phyloP scores from a whole-genome alignment of 2,113 vertebrate genomes.

The Colinus virginianus region DNA sequence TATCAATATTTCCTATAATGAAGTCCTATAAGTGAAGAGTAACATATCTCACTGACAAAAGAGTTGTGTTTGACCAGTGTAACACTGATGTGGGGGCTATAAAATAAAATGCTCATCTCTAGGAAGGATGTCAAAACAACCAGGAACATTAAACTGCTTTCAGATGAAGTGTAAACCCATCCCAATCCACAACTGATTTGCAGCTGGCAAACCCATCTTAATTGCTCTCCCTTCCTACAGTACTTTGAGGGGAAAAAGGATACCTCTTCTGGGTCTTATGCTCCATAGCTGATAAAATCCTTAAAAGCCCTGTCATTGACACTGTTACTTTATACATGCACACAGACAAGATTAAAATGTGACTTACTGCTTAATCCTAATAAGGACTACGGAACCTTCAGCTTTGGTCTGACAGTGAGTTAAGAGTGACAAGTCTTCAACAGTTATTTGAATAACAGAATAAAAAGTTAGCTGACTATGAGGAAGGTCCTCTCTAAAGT shows the following conservation, averaged over 20 bases:
- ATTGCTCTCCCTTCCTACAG: neutral
- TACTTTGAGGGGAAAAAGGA: neutral
- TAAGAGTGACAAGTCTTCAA: neutral
- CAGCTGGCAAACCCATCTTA: neutral
- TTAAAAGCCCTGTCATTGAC: neutral
- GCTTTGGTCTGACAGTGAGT: neutral
- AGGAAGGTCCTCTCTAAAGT: neutral
- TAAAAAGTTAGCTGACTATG: neutral
- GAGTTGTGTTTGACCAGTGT: neutral
- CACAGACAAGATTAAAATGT: accelerated
- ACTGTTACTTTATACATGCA: neutral
- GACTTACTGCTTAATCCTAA: neutral
- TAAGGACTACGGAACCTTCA: neutral
- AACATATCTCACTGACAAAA: neutral
- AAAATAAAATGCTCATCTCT: neutral
- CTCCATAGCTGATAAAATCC: neutral
- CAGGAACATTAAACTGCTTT: neutral
- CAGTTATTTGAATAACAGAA: neutral
- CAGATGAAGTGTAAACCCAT: neutral
- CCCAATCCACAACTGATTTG: neutral
- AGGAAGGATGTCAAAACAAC: neutral
- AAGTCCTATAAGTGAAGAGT: neutral
- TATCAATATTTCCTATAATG: neutral
- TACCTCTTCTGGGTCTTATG: neutral
- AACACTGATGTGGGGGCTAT: neutral